Evolutionary conservation across 2,113 vertebrate species (phyloP).

Genomic region (Physeter macrocephalus): DNA sequence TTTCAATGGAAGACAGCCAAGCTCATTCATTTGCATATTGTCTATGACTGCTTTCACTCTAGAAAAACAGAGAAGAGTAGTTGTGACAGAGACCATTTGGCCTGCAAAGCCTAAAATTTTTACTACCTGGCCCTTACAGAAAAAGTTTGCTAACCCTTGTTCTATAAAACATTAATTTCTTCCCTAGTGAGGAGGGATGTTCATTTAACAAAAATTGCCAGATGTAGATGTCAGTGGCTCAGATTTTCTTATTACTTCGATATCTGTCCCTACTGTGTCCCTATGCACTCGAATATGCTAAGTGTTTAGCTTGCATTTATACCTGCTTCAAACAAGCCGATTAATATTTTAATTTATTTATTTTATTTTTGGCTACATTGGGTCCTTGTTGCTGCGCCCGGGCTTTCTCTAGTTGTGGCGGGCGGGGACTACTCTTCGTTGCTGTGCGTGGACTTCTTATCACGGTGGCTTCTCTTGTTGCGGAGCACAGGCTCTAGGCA

Average conservation of each 20-base stretch:
- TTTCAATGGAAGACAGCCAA: background rate
- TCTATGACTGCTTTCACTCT: background rate
- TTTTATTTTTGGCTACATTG: background rate
- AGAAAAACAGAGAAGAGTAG: background rate
- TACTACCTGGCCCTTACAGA: accelerated
- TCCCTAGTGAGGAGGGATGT: background rate
- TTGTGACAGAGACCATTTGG: background rate
- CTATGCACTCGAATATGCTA: background rate
- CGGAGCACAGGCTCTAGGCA: no score
- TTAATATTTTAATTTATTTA: background rate
- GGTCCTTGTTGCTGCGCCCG: no score
- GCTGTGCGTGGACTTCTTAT: no score
- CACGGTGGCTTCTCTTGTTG: no score
- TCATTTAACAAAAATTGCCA: background rate
- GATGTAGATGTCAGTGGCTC: background rate
- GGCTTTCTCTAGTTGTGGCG: no score
- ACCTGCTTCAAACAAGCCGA: background rate
- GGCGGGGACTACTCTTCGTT: no score
- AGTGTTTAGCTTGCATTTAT: background rate
- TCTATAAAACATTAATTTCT: background rate
- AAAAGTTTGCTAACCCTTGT: accelerated
- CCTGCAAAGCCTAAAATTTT: background rate
- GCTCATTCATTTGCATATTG: no score
- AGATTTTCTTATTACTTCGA: background rate
- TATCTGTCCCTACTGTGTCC: background rate